phyloP scores from a whole-genome alignment of 2,888 invertebrate species.

The Drosophila pseudotalamancana region DNA sequence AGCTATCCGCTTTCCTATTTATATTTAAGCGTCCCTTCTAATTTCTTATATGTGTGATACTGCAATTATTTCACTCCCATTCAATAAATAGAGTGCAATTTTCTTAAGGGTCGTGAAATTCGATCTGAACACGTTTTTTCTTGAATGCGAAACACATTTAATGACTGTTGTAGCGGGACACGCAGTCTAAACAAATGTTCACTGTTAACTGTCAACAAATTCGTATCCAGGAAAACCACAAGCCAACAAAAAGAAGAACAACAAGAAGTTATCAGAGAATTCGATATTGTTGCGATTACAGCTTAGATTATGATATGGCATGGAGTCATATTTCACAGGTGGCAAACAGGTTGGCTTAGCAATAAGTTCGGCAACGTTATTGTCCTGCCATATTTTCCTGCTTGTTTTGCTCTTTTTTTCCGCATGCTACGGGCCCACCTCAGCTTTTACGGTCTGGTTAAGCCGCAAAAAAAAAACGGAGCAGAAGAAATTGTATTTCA shows the following conservation, averaged over 20 bases:
- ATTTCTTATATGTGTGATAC: not conserved
- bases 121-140: slow-evolving; percentile 17
- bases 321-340: slow-evolving; percentile 27
- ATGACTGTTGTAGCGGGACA: slow-evolving; percentile 27
- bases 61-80: slow-evolving; percentile 2
- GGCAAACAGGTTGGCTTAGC: not conserved
- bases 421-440: slow-evolving; percentile 16
- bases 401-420: not conserved
- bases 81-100: not conserved
- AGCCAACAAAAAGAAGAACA: not conserved
- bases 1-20: no score
- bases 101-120: slow-evolving; percentile 13
- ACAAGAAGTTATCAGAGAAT: slow-evolving; percentile 1
- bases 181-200: slow-evolving; percentile 47
- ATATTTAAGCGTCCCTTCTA: not conserved
- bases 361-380: not conserved
- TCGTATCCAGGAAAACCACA: slow-evolving; percentile 22
- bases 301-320: slow-evolving; percentile 33
- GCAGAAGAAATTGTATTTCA: slow-evolving; percentile 25
- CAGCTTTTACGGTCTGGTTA: slow-evolving; percentile 32
- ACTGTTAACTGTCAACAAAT: slow-evolving; percentile 56
- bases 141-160: slow-evolving; percentile 52
- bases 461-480: slow-evolving; percentile 9
- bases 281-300: slow-evolving; percentile 24
- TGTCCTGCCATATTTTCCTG: slow-evolving; percentile 6